A percentile compares a stretch with the other conserved stretches of the same genome.
Evolutionary conservation across 2,113 vertebrate genomes (phyloP).

Genomic region (Aplodontia rufa): DNA sequence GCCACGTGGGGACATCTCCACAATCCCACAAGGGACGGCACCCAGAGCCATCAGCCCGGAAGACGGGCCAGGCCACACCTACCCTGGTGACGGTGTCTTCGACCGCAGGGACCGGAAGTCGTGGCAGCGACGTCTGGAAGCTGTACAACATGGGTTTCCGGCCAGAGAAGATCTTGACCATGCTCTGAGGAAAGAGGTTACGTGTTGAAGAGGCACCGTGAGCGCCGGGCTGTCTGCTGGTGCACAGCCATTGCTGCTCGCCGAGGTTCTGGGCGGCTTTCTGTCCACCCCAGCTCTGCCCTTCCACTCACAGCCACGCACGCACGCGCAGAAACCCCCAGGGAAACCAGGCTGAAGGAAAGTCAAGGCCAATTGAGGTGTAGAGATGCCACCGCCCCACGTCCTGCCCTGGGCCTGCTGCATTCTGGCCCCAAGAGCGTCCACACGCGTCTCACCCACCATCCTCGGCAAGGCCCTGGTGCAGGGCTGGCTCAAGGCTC

Average conservation of each 20-base stretch:
- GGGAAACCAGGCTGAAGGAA: accelerated
- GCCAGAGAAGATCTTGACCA: conserved; percentile 96
- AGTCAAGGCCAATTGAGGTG: accelerated
- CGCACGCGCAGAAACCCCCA: accelerated
- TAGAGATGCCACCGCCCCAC: accelerated
- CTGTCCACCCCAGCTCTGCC: accelerated
- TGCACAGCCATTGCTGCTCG: too few relatives aligned
- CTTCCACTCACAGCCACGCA: accelerated
- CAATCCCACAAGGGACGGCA: too few relatives aligned
- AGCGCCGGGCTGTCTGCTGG: too few relatives aligned
- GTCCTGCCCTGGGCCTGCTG: accelerated
- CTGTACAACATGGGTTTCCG: conserved; percentile 97
- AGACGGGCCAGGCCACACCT: not conserved
- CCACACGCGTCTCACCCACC: accelerated
- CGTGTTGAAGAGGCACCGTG: not conserved
- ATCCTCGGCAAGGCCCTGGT: not conserved
- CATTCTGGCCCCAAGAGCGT: accelerated
- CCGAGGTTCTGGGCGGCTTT: too few relatives aligned
- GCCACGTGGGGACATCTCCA: too few relatives aligned
- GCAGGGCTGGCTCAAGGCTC: not conserved
- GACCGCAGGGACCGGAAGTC: conserved; percentile 91
- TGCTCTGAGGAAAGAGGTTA: conserved; percentile 79
- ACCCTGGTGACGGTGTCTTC: conserved; percentile 93
- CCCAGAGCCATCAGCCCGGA: accelerated
- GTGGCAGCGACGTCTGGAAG: conserved; percentile 95